Base-by-base conservation (phyloP, 2,888 invertebrate genomes). In the Drosophila paramelanica region DNA sequence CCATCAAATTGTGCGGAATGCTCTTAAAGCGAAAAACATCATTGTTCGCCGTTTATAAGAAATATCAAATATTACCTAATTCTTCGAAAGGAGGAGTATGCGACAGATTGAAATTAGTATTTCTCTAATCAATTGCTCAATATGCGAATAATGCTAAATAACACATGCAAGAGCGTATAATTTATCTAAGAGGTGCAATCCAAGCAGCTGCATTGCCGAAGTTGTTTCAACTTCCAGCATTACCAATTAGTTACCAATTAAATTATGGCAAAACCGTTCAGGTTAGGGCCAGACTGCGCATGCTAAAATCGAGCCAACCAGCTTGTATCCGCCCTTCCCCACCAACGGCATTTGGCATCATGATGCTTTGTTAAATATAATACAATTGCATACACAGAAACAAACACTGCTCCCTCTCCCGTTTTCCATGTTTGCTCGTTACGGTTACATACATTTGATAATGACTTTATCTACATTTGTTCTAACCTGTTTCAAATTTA, bases 161-260 rank as follows among this genome's bases (percentile, higher is more conserved):
- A 17, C 31, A 41, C 46, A 46, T 55, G 62, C 70, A 67, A 62
- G 62, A 45, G 46, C 67, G 25, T 59, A 61, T 77, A 66, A 85
- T 71, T 81, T 80, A 83, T 80, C 78, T 64, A 78, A 61, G 67
- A 52, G 50, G 61, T 62, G 62, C 41, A 75, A 59, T 64, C 57
- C 60, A 67, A 64, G 55, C 56, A 47, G 43, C 23, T 33, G 17
- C 14, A 20, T 13, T 17, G 46, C 11, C 31, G 39, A 2, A 14
- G 11, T 3, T 31, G 11, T 36, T 8, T 20, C 1, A 31, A 7
- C n/a, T 11, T 31, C 31, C 49, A 25, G 45, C 46, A 27, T 17
- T 38, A 51, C 38, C 77, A 82, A 81, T 86, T 86, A 86, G 79
- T 77, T 36, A 36, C 36, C 36, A 36, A 36, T 36, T 36, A 60